Percentiles rank a stretch among this genome's conserved stretches.
These are phyloP conservation scores for Marmota monax DNA, from an alignment of 2,113 vertebrate species.

Conservation along the genomic window DNA sequence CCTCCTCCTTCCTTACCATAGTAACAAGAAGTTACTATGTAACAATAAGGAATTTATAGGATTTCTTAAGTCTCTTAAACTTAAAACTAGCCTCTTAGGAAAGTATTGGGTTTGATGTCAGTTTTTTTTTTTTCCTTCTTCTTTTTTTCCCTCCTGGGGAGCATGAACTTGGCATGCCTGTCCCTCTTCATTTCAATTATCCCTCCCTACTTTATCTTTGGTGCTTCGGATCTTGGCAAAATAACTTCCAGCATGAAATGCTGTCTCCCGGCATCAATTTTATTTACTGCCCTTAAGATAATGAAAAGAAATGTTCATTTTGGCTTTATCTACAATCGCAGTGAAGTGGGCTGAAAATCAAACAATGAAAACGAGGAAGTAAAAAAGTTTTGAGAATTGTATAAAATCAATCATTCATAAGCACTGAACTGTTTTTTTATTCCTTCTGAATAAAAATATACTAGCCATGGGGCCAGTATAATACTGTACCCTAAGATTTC, in stretches of 20 bases:
- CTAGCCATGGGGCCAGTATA: background rate
- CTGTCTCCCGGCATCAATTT: background rate
- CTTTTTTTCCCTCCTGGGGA: background rate
- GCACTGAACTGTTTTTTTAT: background rate
- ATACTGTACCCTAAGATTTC: background rate
- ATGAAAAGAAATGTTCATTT: background rate
- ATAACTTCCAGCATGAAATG: background rate
- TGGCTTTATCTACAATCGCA: background rate
- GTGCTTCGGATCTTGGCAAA: background rate
- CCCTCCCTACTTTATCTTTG: background rate
- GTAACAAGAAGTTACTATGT: background rate
- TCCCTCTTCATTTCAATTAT: background rate
- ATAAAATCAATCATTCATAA: background rate
- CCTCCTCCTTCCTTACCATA: conserved; percentile 12
- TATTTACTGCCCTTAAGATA: background rate
- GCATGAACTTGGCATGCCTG: background rate
- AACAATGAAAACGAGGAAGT: background rate
- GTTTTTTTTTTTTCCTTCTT: background rate
- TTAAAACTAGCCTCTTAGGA: background rate
- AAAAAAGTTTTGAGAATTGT: background rate
- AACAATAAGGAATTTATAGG: background rate
- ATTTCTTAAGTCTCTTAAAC: background rate
- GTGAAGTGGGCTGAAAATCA: background rate
- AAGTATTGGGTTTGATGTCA: background rate
- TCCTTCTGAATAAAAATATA: background rate